A percentile compares a stretch with the other conserved stretches of the same genome.
Conservation (phyloP, 2,888 invertebrate genomes). For the Nymphalis urticae region DNA sequence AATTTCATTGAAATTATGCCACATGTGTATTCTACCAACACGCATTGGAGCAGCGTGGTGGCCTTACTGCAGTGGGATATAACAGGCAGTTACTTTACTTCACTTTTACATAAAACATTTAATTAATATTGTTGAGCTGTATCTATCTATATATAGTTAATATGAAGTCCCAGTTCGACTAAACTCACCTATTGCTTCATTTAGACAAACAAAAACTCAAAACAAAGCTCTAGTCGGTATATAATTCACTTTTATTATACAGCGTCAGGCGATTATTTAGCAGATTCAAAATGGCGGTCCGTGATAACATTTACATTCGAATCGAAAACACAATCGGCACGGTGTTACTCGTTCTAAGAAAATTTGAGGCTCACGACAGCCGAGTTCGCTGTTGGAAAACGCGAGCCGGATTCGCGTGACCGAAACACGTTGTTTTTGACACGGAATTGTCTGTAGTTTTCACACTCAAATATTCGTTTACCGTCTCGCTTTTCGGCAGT, state of each 20-base stretch:
- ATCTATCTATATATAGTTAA: background rate
- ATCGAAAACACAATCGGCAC: conserved; percentile 37
- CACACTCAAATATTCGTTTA: conserved; percentile 74
- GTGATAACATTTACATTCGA: conserved; percentile 36
- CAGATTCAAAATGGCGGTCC: conserved; percentile 52
- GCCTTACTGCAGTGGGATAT: too few species aligned
- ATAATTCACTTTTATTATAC: conserved; percentile 70
- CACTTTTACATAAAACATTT: conserved; percentile 10
- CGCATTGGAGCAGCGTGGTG: too few species aligned
- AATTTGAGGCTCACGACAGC: conserved; percentile 24
- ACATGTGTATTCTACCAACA: too few species aligned
- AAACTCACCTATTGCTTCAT: conserved; percentile 24
- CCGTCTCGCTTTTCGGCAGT: conserved; percentile 62
- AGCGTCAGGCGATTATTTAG: conserved; percentile 70
- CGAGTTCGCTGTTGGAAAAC: conserved; percentile 46
- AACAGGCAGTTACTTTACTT: too few species aligned
- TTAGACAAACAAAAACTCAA: conserved; percentile 34
- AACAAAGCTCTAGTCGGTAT: conserved; percentile 40
- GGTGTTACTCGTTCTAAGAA: conserved; percentile 30
- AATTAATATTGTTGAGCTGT: background rate
- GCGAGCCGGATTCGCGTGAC: conserved; percentile 59
- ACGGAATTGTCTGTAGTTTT: conserved; percentile 70
- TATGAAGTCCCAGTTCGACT: conserved; percentile 21
- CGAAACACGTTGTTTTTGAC: conserved; percentile 59
- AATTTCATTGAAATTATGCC: too few species aligned